These are phyloP conservation scores for Camponotus floridanus DNA, from an alignment of 1,140 invertebrate species.

Conservation along the genomic window DNA sequence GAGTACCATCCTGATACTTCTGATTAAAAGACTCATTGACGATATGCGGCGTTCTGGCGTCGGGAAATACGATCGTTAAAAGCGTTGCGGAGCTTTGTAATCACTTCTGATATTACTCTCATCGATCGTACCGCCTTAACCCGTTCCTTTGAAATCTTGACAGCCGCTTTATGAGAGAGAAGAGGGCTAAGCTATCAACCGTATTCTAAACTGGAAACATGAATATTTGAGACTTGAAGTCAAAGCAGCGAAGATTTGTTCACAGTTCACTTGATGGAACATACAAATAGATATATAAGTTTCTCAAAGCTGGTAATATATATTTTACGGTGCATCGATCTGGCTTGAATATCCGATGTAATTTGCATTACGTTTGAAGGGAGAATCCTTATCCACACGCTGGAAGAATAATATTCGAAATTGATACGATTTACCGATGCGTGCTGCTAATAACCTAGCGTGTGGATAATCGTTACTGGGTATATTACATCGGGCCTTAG, in stretches of 20 bases:
- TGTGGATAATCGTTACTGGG: constrained; percentile 59
- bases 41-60: constrained; percentile 15
- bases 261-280: background rate
- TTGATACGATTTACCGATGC: constrained; percentile 29
- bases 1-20: constrained; percentile 18
- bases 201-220: constrained; percentile 3
- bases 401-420: constrained; percentile 11
- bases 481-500: constrained; percentile 23
- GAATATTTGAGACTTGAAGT: background rate
- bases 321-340: background rate
- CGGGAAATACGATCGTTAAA: constrained; percentile 48
- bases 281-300: background rate
- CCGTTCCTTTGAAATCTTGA: constrained; percentile 41
- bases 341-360: background rate
- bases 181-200: background rate
- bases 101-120: constrained; percentile 64
- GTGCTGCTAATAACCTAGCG: constrained; percentile 69
- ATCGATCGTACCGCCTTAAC: constrained; percentile 48
- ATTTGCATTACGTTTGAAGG: background rate
- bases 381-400: background rate
- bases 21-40: constrained; percentile 55
- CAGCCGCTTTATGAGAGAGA: constrained; percentile 11
- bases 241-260: background rate
- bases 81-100: constrained; percentile 47
- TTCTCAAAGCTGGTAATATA: too few relatives aligned